These are phyloP conservation scores for Eumaeus atala DNA, from an alignment of 1,140 invertebrate genomes.

Conservation along the genomic window DNA sequence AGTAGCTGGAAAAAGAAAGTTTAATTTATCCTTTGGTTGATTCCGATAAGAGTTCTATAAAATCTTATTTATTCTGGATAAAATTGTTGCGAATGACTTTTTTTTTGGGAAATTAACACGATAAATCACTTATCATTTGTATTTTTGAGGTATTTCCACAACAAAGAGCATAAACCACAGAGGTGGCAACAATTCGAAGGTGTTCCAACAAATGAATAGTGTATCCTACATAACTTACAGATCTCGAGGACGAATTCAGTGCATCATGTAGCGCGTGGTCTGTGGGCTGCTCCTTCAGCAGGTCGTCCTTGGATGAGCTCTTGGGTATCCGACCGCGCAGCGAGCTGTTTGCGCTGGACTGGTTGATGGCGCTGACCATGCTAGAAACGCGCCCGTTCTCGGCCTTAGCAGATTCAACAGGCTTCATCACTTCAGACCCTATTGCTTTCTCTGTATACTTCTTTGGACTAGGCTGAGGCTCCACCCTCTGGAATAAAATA, in stretches of 20 bases:
- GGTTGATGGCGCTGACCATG: constrained; percentile 67
- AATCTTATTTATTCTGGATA: too few species aligned
- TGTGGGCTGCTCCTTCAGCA: constrained; percentile 52
- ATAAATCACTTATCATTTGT: too few species aligned
- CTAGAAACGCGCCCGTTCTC: constrained; percentile 65
- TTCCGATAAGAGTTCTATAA: too few species aligned
- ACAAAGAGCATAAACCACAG: too few species aligned
- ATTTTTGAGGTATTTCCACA: too few species aligned
- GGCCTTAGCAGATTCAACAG: constrained; percentile 29
- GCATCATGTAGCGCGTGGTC: constrained; percentile 61
- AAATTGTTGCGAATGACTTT: too few species aligned
- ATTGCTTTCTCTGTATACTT: constrained; percentile 66
- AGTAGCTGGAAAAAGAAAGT: constrained; percentile 46
- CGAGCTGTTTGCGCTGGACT: constrained; percentile 42
- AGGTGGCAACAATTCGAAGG: too few species aligned
- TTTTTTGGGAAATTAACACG: too few species aligned
- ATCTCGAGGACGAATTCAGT: constrained; percentile 63
- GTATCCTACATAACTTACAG: constrained; percentile 37
- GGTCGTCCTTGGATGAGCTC: constrained; percentile 67
- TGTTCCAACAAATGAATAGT: too few species aligned
- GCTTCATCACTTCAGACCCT: constrained; percentile 37
- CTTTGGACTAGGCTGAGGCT: constrained; percentile 65
- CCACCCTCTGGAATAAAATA: constrained; percentile 55
- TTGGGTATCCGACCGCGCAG: constrained; percentile 58
- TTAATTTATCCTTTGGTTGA: too few species aligned